phyloP scores from a whole-genome alignment of 2,888 invertebrate species.

The Trisateles emortualis region DNA sequence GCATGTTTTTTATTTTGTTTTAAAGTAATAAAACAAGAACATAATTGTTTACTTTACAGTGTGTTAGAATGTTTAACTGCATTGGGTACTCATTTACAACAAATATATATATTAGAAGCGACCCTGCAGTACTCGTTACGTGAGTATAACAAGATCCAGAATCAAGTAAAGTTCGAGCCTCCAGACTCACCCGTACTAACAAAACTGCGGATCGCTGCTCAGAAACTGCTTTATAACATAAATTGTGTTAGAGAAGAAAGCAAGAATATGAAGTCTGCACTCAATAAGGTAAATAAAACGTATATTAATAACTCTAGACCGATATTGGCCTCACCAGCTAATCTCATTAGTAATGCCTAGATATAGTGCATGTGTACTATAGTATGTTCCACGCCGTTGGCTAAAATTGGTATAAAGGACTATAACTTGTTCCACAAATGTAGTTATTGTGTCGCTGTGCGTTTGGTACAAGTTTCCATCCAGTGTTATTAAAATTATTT shows the following conservation, averaged over 20 bases:
- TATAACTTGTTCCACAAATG: too few relatives aligned
- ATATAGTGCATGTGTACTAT: too few relatives aligned
- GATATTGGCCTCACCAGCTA: too few relatives aligned
- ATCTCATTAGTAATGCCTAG: too few relatives aligned
- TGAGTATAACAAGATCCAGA: slow-evolving; percentile 65
- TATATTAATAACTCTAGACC: neutral
- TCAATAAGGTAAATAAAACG: slow-evolving; percentile 61
- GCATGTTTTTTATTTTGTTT: too few relatives aligned
- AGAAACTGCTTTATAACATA: slow-evolving; percentile 63
- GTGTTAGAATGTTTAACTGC: slow-evolving; percentile 84
- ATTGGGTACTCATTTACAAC: slow-evolving; percentile 85
- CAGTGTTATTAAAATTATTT: too few relatives aligned
- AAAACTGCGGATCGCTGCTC: slow-evolving; percentile 57
- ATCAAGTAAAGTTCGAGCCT: slow-evolving; percentile 71
- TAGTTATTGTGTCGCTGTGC: too few relatives aligned
- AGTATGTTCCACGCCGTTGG: too few relatives aligned
- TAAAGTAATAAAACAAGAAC: too few relatives aligned
- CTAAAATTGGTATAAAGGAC: too few relatives aligned
- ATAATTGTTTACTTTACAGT: slow-evolving; percentile 66
- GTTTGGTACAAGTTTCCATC: too few relatives aligned
- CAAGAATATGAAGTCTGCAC: slow-evolving; percentile 60
- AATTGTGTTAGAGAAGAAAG: slow-evolving; percentile 65
- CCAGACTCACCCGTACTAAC: slow-evolving; percentile 64
- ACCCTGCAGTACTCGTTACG: slow-evolving; percentile 84
- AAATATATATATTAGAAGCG: slow-evolving; percentile 86